These are phyloP conservation scores for Pocillopora verrucosa DNA, from an alignment of 64 coral and sea anemone species.

Conservation along the genomic window DNA sequence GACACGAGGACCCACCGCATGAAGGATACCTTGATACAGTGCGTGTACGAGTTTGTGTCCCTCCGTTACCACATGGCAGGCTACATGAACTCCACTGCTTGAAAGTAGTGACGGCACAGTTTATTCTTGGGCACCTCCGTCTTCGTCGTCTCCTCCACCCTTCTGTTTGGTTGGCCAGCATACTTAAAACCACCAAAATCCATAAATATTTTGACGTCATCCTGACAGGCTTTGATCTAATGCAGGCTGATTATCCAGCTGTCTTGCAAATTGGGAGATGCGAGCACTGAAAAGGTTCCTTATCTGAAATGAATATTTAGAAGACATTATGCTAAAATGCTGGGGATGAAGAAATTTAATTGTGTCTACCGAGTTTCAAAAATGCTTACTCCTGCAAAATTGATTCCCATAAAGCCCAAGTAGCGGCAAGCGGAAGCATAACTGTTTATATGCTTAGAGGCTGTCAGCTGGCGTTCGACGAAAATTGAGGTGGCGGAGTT, in stretches of 20 bases:
- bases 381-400: not conserved
- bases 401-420: not conserved
- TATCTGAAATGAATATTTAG: too few relatives aligned
- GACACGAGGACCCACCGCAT: conserved; percentile 3
- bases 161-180: not conserved
- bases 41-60: not conserved
- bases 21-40: not conserved
- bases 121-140: conserved; percentile 7
- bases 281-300: too few relatives aligned
- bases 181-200: not conserved
- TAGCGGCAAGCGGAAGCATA: not conserved
- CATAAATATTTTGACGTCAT: not conserved
- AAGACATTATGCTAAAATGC: too few relatives aligned
- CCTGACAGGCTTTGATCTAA: not conserved
- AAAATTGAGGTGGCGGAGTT: too few relatives aligned
- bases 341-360: too few relatives aligned
- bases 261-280: too few relatives aligned
- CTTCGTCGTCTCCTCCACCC: conserved; percentile 18
- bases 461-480: too few relatives aligned
- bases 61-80: not conserved
- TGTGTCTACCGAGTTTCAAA: not conserved
- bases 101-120: not conserved
- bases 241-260: too few relatives aligned
- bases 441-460: not conserved
- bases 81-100: not conserved